Percentiles rank a stretch among this genome's conserved stretches.
Conservation (phyloP, 1,140 invertebrate genomes). For the Amyelois transitella region DNA sequence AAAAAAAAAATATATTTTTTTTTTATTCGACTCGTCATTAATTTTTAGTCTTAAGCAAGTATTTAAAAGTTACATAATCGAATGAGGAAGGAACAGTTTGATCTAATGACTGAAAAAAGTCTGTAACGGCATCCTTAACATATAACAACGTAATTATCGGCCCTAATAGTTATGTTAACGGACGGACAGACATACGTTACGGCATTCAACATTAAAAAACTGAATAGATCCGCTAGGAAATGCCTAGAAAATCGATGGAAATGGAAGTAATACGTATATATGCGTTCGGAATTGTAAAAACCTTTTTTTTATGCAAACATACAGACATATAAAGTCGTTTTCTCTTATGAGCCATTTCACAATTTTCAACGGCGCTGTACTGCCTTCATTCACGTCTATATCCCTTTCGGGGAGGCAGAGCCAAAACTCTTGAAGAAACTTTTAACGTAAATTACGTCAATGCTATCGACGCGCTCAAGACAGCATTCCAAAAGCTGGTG, state of each 20-base stretch:
- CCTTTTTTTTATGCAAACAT: background rate
- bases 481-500: background rate
- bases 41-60: no score
- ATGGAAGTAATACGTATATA: no score
- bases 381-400: no score
- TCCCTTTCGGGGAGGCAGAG: no score
- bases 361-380: no score
- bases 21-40: no score
- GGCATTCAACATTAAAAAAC: conserved; percentile 7
- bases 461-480: background rate
- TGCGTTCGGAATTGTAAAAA: background rate
- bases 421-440: no score
- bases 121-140: background rate
- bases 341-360: no score
- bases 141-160: background rate
- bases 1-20: no score
- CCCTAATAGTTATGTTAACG: conserved; percentile 1
- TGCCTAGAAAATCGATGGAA: background rate
- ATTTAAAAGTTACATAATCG: no score
- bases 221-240: conserved; percentile 12
- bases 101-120: background rate
- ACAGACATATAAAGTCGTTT: no score
- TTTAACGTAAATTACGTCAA: background rate
- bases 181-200: conserved; percentile 1
- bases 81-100: background rate